Evolutionary conservation across 2,797 vertebrate genomes (phyloP), one percentile per base, ranked within the genome.

Genomic region (Falco concolor): DNA sequence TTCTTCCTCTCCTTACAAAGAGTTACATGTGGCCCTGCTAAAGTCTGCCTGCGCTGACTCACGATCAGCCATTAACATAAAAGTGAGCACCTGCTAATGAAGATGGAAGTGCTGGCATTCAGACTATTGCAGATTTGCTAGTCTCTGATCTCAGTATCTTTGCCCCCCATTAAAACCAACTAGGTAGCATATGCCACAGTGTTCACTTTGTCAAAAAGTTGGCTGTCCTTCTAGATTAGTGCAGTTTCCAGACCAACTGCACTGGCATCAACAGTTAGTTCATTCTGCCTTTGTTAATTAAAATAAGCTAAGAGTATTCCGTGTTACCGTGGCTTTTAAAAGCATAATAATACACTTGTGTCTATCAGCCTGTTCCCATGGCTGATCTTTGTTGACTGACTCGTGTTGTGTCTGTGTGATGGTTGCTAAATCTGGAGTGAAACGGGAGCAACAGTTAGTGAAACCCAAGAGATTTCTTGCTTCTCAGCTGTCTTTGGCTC

Each of bases 11-110:
- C 1, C 0, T 36, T n/a, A 12, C 13, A 6, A 28, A 45, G 45
- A 22, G 23, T 8, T 75, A 42, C 28, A 3, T 13, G 61, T 44
- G 68, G 25, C 21, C 45, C 27, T 2, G 0, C 4, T 16, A 1
- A 42, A 45, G 34, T n/a, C 65, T 65, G 72, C n/a, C 63, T 56
- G 45, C 5, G 30, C 75, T 67, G 76, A 68, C 72, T 87, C 36
- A 1, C 2, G 0, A 2, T 5, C 2, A 3, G 45, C 73, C 0
- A 2, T 8, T 89, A 70, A 17, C 52, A 28, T 27, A 17, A 2
- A 73, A 59, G 36, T 4, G 10, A 53, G 72, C 45, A 0, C 36
- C 2, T 4, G 54, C 53, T 81, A 8, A 65, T 81, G 82, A 28
- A 22, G 89, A n/a, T n/a, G 57, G 60, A 45, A 60, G 24, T 11